Evolutionary conservation across 2,797 vertebrate genomes (phyloP), one percentile per base, ranked within the genome.

Genomic region (Siniperca obscura): DNA sequence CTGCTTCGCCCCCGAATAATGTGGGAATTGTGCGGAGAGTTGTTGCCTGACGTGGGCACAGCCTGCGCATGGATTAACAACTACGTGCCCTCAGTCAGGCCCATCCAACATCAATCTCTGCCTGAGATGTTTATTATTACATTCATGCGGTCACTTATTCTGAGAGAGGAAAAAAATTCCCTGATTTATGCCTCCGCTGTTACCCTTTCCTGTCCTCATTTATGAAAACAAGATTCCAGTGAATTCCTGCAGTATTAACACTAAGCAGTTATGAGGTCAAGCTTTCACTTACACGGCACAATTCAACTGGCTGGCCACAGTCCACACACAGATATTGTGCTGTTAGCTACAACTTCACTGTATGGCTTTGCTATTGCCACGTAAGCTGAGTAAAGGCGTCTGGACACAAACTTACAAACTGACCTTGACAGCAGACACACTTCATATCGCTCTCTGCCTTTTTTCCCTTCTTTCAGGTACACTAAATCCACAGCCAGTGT

Each of bases 51-150:
- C 13, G 74, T 87, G 90, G 93, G 91, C 91, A 90, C 76, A 27
- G 87, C 87, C 83, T 14, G 80, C 22, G 53, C 77, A 78, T 42
- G 67, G 62, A 86, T 84, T 74, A 86, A 81, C 70, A 81, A 86
- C 84, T 95, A 95, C 94, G 95, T 95, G 95, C 94, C 86, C 84
- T 81, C 10, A 76, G 90, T 95, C 95, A 96, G 93, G 91, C 87
- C 91, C 91, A 87, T 92, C 90, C 75, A 48, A 84, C 91, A 92
- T 94, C 86, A 85, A 89, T 94, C 95, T 92, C 86, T 89, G 87
- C 78, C 90, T 70, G 68, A 74, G 34, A 90, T 95, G 93, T 95
- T 95, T 95, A 91, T 95, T 95, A 93, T 94, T 94, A 91, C 90
- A 90, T 91, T 85, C 85, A 88, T 90, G 87, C 40, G 7, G 88